Percentiles rank a stretch among this genome's conserved stretches.
Evolutionary conservation across 2,888 invertebrate genomes (phyloP).

Genomic region (Meganola albula): DNA sequence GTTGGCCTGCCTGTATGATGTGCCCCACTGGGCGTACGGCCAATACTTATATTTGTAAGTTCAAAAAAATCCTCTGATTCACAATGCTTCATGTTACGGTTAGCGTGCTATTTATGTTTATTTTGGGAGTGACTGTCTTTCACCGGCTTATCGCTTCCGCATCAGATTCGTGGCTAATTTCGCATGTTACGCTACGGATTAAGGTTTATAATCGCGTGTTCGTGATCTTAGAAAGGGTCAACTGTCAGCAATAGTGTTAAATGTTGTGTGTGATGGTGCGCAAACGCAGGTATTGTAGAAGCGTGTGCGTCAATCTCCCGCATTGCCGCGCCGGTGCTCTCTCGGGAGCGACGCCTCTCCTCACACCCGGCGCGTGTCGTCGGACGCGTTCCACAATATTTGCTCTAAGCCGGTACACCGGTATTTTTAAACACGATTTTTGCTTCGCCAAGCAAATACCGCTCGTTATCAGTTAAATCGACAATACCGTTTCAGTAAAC

Average conservation of each 20-base stretch:
- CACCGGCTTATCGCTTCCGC: conserved; percentile 8
- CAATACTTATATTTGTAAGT: too few species aligned
- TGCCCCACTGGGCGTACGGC: too few species aligned
- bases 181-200: not conserved
- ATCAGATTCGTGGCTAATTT: conserved; percentile 2
- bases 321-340: conserved; percentile 27
- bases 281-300: conserved; percentile 31
- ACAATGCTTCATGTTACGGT: not conserved
- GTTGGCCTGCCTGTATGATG: too few species aligned
- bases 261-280: conserved; percentile 13
- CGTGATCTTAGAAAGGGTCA: conserved; percentile 18
- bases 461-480: too few species aligned
- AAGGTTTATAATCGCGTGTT: conserved; percentile 7
- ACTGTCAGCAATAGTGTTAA: conserved; percentile 19
- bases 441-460: too few species aligned
- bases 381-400: too few species aligned
- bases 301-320: conserved; percentile 16
- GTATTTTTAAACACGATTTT: not conserved
- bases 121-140: not conserved
- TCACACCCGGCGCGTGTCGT: too few species aligned
- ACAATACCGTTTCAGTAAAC: too few species aligned
- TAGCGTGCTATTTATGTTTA: not conserved
- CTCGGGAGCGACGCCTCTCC: conserved; percentile 26
- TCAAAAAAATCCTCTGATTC: too few species aligned
- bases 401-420: too few species aligned